Evolutionary conservation across 2,113 vertebrate species (phyloP).

Genomic region (Podilymbus podiceps): DNA sequence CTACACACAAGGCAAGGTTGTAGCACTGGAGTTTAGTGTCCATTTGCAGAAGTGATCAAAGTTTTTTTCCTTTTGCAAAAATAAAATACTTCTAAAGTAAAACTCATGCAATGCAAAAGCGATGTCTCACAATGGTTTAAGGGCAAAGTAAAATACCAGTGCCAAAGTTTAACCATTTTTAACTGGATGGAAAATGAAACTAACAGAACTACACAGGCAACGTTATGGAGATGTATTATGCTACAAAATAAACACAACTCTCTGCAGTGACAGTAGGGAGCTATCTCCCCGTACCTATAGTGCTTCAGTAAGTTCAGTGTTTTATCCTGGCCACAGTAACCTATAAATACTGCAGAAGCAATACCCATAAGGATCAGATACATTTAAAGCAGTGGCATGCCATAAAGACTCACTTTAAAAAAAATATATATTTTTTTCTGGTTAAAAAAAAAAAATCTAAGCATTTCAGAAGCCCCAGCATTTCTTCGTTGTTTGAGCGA

Average conservation of each 20-base stretch:
- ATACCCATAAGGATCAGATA: neutral
- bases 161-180: neutral
- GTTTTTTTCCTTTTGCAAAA: neutral
- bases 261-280: neutral
- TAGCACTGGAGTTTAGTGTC: neutral
- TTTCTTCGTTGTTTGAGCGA: constrained; percentile 2
- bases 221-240: neutral
- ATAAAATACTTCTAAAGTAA: neutral
- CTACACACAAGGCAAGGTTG: neutral
- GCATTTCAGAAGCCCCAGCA: neutral
- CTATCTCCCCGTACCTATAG: neutral
- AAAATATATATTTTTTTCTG: neutral
- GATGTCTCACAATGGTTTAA: neutral
- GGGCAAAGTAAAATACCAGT: neutral
- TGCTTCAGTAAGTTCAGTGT: neutral
- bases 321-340: neutral
- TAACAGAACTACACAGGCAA: neutral
- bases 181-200: neutral
- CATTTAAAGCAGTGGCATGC: neutral
- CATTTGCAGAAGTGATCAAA: neutral
- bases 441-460: neutral
- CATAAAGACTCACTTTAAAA: neutral
- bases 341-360: neutral
- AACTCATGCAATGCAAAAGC: neutral
- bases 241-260: neutral